Evolutionary conservation across 2,888 invertebrate genomes (phyloP), one percentile per base, ranked within the genome.

Genomic region (Coleophora deauratella): DNA sequence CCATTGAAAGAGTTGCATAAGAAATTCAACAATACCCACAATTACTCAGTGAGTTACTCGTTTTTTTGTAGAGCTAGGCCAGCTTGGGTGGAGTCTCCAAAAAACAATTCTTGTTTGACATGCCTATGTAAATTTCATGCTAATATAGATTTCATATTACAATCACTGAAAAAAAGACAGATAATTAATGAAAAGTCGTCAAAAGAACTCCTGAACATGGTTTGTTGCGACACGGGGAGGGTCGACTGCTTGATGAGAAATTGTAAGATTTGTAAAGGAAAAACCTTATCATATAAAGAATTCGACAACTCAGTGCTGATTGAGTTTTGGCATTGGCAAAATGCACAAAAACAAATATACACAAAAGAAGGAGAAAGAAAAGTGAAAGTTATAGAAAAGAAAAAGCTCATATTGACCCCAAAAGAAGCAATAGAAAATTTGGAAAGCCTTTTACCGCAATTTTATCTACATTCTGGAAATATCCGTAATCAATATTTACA

Each of bases 151-250:
- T 45, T 50, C 46, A 42, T 42, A 49, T 40, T 51, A 35, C 32
- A 46, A 43, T 51, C 52, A 44, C 40, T 52, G 42, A 46, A 46
- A 43, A 50, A 44, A 4, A 21, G 21, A 21, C 15, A 35, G 6
- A 35, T 35, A 37, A 46, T 47, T 44, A 45, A 46, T 51, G 37
- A 46, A 11, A 40, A 56, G 45, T 44, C 34, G 54, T 51, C 57
- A 53, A 50, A 52, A 15, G 45, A 41, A n/a, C n/a, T 51, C 41
- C 37, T 53, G 28, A 3, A 45, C 38, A 21, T 10, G 38, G 45
- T 53, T 47, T 55, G 55, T 43, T 55, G 52, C 36, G 47, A 52
- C 41, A 44, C 48, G 42, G 54, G 49, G 41, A 43, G 37, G 41
- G 54, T 50, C 42, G 44, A 13, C 43, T 54, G 50, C 47, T 42